Evolutionary conservation across 2,113 vertebrate species (phyloP), one percentile per base, ranked within the genome.

Genomic region (Coryphaenoides rupestris): DNA sequence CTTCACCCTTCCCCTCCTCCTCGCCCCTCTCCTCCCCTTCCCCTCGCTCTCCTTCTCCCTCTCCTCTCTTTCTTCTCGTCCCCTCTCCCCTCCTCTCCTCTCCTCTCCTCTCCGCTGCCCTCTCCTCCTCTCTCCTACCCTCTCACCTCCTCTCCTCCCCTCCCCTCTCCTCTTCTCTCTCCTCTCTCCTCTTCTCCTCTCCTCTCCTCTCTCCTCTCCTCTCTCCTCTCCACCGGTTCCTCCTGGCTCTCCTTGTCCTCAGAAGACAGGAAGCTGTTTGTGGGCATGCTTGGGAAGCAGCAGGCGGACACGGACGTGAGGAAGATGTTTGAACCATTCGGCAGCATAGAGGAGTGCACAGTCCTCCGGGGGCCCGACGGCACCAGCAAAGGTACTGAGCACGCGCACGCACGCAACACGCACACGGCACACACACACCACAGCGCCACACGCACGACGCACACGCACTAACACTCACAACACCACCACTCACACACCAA

Each of bases 181-280:
- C 55, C 33, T 60, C 24, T 67, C 73, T 26, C 66, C 57, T 60
- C 67, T 24, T 59, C 63, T 15, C 40, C 53, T 55, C 46, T 63
- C 63, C 56, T 62, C 5, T 67, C 59, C 49, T 59, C 55, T 74
- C 55, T 65, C 14, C n/a, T 19, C 23, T 40, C 45, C 24, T 58
- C 78, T 67, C 68, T 72, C 56, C 22, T 63, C 72, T 21, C 52
- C 45, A 70, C 33, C 21, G 14, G 26, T 4, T 49, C 85, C 68
- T 86, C 66, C 79, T 16, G 26, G 4, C 54, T 85, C 68, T 86
- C 66, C 79, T 88, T 92, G 88, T 83, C 84, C 88, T 89, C 88
- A 96, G 93, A 95, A 93, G 95, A 96, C 89, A 96, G 96, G 92
- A 98, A 98, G 93, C 92, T 98, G 86, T 98, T 98, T 90, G 93